These are phyloP conservation scores for Pygoscelis antarcticus DNA, from an alignment of 2,113 vertebrate genomes.

Conservation along the genomic window DNA sequence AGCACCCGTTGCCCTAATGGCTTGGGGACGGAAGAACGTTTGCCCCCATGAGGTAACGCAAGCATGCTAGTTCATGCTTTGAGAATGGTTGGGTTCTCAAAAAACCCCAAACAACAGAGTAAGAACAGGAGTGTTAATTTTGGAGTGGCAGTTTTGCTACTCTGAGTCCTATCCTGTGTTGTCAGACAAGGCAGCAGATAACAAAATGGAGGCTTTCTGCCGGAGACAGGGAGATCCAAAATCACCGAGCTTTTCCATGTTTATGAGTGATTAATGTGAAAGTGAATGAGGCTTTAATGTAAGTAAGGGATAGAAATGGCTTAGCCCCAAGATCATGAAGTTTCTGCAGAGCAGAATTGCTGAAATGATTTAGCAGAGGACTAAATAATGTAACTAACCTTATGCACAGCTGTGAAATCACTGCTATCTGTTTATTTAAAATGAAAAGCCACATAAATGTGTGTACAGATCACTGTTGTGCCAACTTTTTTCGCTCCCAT, in stretches of 20 bases:
- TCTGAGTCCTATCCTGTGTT: background rate
- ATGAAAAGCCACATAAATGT: background rate
- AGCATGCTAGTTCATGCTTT: background rate
- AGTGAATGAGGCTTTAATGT: constrained; percentile 25
- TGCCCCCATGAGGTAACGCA: background rate
- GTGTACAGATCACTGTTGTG: background rate
- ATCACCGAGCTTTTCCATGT: background rate
- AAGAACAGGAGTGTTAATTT: background rate
- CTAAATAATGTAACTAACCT: background rate
- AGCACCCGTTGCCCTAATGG: background rate
- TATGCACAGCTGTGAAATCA: background rate
- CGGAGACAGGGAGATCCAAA: background rate
- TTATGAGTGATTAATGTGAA: constrained; percentile 33
- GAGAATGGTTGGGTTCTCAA: background rate
- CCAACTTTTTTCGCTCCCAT: background rate
- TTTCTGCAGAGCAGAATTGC: background rate
- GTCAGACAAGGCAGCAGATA: background rate
- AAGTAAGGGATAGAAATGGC: constrained; percentile 14
- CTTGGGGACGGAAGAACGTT: background rate
- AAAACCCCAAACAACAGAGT: background rate
- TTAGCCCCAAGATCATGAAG: background rate
- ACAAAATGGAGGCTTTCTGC: background rate
- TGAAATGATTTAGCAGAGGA: background rate
- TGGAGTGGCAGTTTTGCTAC: background rate
- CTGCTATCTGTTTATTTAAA: background rate